Evolutionary conservation across 2,113 vertebrate species (phyloP).

Genomic region (Eolophus roseicapilla): DNA sequence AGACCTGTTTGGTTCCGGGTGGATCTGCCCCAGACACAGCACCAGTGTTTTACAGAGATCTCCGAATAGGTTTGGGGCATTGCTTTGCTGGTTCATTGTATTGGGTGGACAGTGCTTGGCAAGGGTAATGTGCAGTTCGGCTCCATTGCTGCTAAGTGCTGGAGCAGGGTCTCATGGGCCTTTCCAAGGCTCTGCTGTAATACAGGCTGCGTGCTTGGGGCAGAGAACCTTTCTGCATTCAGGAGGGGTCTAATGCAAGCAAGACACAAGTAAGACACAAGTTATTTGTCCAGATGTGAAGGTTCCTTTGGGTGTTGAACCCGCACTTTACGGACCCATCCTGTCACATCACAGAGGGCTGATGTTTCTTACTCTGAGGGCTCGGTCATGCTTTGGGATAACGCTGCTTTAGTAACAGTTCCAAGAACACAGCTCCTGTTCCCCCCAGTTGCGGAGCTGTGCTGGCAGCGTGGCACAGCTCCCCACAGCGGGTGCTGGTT

Average conservation of each 20-base stretch:
- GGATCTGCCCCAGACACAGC: neutral
- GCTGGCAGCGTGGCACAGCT: neutral
- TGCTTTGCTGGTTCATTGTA: neutral
- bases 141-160: rapidly evolving
- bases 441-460: rapidly evolving
- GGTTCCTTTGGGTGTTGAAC: neutral
- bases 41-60: neutral
- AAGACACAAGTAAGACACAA: rapidly evolving
- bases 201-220: rapidly evolving
- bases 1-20: neutral
- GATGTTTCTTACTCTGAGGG: neutral
- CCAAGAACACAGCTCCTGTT: neutral
- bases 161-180: neutral
- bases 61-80: neutral
- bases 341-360: rapidly evolving
- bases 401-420: neutral
- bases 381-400: rapidly evolving
- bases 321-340: rapidly evolving
- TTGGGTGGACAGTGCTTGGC: rapidly evolving
- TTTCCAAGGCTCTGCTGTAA: neutral
- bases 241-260: rapidly evolving
- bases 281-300: neutral
- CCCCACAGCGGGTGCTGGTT: neutral
- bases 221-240: rapidly evolving
- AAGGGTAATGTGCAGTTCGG: rapidly evolving